Evolutionary conservation across 1,140 invertebrate genomes (phyloP).

Genomic region (Popillia japonica): DNA sequence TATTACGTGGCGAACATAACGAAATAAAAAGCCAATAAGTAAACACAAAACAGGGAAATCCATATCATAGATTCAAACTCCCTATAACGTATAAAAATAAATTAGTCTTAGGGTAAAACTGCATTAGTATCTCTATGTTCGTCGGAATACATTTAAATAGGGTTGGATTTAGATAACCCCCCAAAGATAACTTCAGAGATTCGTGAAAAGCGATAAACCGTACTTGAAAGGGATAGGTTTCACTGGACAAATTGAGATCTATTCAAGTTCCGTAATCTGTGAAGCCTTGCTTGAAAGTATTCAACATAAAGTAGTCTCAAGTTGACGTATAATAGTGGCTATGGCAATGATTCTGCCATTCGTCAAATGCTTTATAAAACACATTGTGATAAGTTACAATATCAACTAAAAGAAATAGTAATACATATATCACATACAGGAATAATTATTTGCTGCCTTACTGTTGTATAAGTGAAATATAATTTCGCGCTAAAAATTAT

Average conservation of each 20-base stretch:
- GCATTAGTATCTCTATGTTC: not conserved
- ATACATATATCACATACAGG: too few species aligned
- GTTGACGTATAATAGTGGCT: not conserved
- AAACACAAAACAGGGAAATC: not conserved
- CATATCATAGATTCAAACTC: not conserved
- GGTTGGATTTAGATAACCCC: constrained; percentile 33
- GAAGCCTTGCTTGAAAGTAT: not conserved
- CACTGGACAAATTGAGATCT: not conserved
- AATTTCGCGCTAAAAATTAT: too few species aligned
- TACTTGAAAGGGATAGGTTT: constrained; percentile 19
- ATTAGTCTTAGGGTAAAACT: not conserved
- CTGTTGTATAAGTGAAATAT: too few species aligned
- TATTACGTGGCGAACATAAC: not conserved
- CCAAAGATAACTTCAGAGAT: constrained; percentile 15
- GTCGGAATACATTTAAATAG: constrained; percentile 24
- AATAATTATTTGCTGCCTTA: too few species aligned
- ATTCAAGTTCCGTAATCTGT: constrained; percentile 23
- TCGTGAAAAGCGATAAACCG: not conserved
- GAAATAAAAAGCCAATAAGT: not conserved
- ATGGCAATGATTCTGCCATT: not conserved
- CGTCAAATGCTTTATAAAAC: not conserved
- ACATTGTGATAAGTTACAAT: too few species aligned
- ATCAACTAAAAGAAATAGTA: too few species aligned
- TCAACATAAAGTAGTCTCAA: not conserved
- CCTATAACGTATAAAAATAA: not conserved